Base-by-base conservation (phyloP, 2,797 vertebrate species). In the Aselliscus stoliczkanus region DNA sequence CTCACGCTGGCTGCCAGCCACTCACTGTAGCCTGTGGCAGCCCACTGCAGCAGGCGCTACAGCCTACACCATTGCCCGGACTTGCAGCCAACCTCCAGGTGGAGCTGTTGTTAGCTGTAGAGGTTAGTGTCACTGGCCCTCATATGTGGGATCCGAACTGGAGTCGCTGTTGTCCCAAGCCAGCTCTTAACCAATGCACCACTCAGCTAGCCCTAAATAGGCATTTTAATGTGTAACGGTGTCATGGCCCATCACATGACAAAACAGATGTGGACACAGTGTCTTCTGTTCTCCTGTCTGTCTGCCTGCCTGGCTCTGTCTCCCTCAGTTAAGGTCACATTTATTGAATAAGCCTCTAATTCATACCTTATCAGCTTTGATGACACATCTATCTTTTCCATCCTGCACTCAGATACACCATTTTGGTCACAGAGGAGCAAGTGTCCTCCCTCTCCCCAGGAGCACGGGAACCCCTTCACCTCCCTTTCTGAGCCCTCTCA, bases 271-370 rank as follows among this genome's bases (percentile, higher is more conserved):
- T 15, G 8, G 39, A 93, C 25, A 50, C 7, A 14, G 11, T 75
- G 2, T 47, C 17, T 93, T 96, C 76, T 94, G 62, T 81, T 88
- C 31, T 67, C 56, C 52, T 62, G 7, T 85, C 44, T 89, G 29
- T 31, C 37, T 93, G 37, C 23, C 75, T 96, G 73, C 67, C 23
- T 79, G 4, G 37, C 18, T 83, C 75, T 77, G 44, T 81, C 23
- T 80, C 27, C 83, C 44, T 84, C 50, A 54, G 37, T 34, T 29
- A 47, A 82, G 39, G 14, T 25, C 44, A 67, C 94, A 72, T 39
- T 84, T 80, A 64, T 15, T 54, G 42, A 93, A 21, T 56, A 67
- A 83, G n/a, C 14, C 50, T 27, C 34, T 73, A 72, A 77, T 50
- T 4, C 7, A 37, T 20, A 39, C 4, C 27, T 34, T 64, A 44